Percentiles rank a stretch among this genome's conserved stretches.
Conservation (phyloP, 1,140 invertebrate species). For the Macrostomum lignano region DNA sequence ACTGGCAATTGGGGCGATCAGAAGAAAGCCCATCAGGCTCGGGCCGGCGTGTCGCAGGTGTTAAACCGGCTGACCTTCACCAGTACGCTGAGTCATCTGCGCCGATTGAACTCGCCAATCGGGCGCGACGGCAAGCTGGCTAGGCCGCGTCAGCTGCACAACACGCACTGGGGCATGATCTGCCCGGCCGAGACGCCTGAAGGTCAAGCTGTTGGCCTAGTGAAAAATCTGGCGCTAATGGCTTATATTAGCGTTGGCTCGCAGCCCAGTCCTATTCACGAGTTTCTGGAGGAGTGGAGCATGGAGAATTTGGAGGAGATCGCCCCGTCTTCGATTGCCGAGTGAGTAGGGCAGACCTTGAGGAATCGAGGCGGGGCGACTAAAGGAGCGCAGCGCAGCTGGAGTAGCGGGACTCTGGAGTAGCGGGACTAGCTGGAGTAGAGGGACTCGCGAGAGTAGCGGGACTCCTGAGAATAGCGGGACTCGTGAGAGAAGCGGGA, state of each 20-base stretch:
- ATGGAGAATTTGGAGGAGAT: constrained; percentile 99
- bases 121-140: constrained; percentile 89
- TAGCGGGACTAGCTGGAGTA: too few relatives aligned
- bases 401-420: too few relatives aligned
- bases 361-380: too few relatives aligned
- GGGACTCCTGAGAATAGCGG: too few relatives aligned
- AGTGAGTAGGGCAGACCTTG: too few relatives aligned
- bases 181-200: constrained; percentile 97
- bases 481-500: too few relatives aligned
- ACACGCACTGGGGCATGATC: constrained; percentile 94
- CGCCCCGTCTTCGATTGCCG: constrained; percentile 64
- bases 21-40: constrained; percentile 89
- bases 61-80: constrained; percentile 60
- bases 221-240: constrained; percentile 93
- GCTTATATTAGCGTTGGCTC: constrained; percentile 95
- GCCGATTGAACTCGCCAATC: constrained; percentile 86
- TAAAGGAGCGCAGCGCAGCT: too few relatives aligned
- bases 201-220: constrained; percentile 42
- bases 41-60: constrained; percentile 58
- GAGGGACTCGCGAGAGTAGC: too few relatives aligned
- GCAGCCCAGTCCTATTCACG: constrained; percentile 82
- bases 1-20: constrained; percentile 99
- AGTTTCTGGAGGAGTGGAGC: too few relatives aligned
- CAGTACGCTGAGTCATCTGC: constrained; percentile 78
- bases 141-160: constrained; percentile 84